phyloP scores from a whole-genome alignment of 1,140 invertebrate genomes.

The Magallana gigas region DNA sequence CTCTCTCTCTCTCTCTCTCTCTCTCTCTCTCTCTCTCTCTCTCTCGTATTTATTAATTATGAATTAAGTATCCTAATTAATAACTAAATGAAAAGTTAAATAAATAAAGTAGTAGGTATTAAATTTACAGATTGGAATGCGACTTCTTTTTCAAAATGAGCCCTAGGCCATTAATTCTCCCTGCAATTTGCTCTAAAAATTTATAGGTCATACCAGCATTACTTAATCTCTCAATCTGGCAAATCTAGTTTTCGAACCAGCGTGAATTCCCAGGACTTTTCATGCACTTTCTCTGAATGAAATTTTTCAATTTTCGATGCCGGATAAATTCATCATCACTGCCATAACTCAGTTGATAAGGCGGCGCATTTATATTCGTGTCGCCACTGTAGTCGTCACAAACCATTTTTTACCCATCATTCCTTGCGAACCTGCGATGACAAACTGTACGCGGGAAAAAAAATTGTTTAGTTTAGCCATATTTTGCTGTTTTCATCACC shows the following conservation, averaged over 20 bases:
- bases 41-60: too few relatives aligned
- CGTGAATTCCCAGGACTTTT: neutral
- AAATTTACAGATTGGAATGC: too few relatives aligned
- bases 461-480: neutral
- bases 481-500: conserved; percentile 19
- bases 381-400: neutral
- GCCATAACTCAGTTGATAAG: neutral
- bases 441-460: neutral
- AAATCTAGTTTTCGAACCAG: conserved; percentile 1
- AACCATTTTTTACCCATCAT: neutral
- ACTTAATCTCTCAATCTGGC: neutral
- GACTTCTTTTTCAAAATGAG: too few relatives aligned
- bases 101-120: too few relatives aligned
- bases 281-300: conserved; percentile 31
- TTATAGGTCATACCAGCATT: neutral
- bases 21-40: too few relatives aligned
- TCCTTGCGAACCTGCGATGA: neutral
- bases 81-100: too few relatives aligned
- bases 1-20: too few relatives aligned
- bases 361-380: neutral
- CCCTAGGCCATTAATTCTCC: too few relatives aligned
- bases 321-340: conserved; percentile 4
- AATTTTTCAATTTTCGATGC: conserved; percentile 3
- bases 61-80: too few relatives aligned
- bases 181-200: too few relatives aligned